Percentiles rank a stretch among this genome's conserved stretches.
Conservation (phyloP, 2,113 vertebrate species). For the Lepus timidus region DNA sequence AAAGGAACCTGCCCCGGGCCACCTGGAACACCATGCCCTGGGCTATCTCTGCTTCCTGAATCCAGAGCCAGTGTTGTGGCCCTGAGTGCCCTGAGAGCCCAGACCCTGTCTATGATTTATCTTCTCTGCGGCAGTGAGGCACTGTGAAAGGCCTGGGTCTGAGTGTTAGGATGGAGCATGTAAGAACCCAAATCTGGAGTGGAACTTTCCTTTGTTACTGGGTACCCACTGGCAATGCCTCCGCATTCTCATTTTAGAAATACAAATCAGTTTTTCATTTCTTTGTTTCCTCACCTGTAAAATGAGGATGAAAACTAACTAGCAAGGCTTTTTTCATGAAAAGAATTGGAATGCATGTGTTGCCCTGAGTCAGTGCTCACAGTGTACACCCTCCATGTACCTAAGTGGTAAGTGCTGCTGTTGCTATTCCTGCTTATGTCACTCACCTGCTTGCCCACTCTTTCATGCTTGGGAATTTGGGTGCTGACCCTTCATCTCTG, state of each 20-base stretch:
- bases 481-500: not conserved
- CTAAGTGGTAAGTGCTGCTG: rapidly evolving
- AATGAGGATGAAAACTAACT: not conserved
- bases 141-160: not conserved
- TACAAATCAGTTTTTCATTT: not conserved
- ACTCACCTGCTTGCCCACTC: not conserved
- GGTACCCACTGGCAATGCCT: not conserved
- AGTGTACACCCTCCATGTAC: rapidly evolving
- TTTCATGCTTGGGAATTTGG: rapidly evolving
- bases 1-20: too few species aligned
- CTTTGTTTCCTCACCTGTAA: not conserved
- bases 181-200: not conserved
- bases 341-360: rapidly evolving
- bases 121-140: not conserved
- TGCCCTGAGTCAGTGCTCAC: rapidly evolving
- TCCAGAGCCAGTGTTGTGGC: not conserved
- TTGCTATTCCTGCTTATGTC: rapidly evolving
- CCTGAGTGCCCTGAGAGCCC: not conserved
- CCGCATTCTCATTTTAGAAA: not conserved
- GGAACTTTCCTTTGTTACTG: not conserved
- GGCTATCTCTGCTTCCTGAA: not conserved
- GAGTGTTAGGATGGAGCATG: not conserved
- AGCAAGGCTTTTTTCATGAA: not conserved
- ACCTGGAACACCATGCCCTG: not conserved
- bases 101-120: not conserved